Evolutionary conservation across 2,888 invertebrate species (phyloP), one percentile per base, ranked within the genome.

Genomic region (Pseudococcus viburni): DNA sequence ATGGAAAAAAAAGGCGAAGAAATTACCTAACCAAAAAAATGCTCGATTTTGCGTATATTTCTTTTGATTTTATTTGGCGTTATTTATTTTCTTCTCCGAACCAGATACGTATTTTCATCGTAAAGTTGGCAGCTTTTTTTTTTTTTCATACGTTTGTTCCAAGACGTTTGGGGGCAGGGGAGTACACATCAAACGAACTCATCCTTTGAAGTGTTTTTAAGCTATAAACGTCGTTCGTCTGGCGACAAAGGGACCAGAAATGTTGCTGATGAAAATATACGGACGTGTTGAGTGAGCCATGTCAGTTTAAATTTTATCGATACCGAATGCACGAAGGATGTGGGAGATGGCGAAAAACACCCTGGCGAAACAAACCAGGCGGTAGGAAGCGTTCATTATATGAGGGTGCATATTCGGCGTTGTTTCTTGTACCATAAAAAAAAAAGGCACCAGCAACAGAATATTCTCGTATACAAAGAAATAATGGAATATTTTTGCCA

Each of bases 261-360:
- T 42, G 80, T 80, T 80, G 80, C 42, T 80, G 3, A 80, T 80
- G 3, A 80, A 80, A 42, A 80, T 80, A 80, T 42, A 46, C 80
- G 80, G 26, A 80, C 80, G 80, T 80, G 80, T 80, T 80, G 80
- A 80, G 80, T 80, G 80, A 80, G 80, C 80, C 80, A 80, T 80
- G 80, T 46, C 80, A 80, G 80, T 80, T 80, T 42, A 42, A 80
- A 80, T 80, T 80, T 80, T 42, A 80, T 80, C 80, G 80, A 80
- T 80, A 80, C 42, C 42, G 80, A 80, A 42, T 12, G 68, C 8
- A 33, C 26, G 26, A 33, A 33, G 26, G 26, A 33, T 33, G 19
- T 0, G 19, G 6, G 59, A 0, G 59, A 33, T 33, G 26, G 19
- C 59, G 4, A 59, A 3, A 19, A 59, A 59, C 5, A 19, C n/a